Percentiles rank a stretch among this genome's conserved stretches.
These are phyloP conservation scores for Chamaea fasciata DNA, from an alignment of 2,113 vertebrate genomes.

Conservation along the genomic window DNA sequence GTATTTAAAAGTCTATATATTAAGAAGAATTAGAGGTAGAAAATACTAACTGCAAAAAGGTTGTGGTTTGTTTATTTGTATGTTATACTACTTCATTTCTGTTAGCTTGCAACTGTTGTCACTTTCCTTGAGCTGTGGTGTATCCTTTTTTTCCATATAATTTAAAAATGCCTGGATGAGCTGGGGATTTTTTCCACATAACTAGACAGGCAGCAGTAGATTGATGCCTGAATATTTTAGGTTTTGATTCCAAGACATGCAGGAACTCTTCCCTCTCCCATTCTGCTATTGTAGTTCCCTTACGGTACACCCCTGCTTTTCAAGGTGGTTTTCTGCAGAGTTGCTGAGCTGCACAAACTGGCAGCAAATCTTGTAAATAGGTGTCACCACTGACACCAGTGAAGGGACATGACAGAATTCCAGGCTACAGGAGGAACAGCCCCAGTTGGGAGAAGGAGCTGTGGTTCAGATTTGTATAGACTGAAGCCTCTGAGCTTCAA, in stretches of 20 bases:
- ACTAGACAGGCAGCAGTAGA: neutral
- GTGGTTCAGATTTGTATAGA: neutral
- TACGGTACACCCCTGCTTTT: neutral
- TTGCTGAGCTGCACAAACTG: neutral
- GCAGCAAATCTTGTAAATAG: fast-evolving
- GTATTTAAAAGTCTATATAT: neutral
- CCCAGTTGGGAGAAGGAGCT: fast-evolving
- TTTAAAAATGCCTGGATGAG: neutral
- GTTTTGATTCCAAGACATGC: neutral
- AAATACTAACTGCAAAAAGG: neutral
- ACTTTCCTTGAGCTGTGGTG: no score
- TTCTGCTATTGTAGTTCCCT: fast-evolving
- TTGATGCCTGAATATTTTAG: fast-evolving
- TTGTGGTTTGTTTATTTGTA: neutral
- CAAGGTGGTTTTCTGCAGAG: neutral
- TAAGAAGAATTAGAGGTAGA: neutral
- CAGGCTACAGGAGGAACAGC: neutral
- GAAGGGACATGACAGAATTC: neutral
- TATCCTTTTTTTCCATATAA: neutral
- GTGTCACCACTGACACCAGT: neutral
- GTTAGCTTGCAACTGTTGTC: neutral
- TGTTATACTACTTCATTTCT: fast-evolving
- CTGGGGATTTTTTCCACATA: neutral
- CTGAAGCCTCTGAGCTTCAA: neutral
- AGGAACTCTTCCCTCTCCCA: neutral